Conservation (phyloP, 2,113 vertebrate genomes). For the Petaurus breviceps region DNA sequence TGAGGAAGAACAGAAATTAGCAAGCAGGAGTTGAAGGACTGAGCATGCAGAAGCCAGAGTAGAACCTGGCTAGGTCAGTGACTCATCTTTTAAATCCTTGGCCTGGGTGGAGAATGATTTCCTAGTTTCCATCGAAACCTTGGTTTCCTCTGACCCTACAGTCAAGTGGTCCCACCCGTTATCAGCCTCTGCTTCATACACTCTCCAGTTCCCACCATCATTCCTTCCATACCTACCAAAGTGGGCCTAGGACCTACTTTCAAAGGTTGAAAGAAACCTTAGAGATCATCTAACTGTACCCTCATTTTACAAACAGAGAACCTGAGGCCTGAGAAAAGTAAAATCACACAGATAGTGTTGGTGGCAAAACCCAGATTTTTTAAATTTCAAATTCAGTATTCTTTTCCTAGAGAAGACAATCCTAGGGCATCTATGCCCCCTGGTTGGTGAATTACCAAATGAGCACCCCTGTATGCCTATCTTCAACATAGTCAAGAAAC, state of each 20-base stretch:
- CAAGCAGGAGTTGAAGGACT: background rate
- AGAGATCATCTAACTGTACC: background rate
- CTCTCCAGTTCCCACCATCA: background rate
- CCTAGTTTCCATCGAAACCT: background rate
- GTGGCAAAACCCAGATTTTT: background rate
- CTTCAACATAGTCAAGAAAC: background rate
- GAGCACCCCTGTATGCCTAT: background rate
- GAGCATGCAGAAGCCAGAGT: accelerated
- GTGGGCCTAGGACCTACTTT: background rate
- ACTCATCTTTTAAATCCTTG: background rate
- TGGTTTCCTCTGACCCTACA: accelerated
- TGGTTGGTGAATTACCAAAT: background rate
- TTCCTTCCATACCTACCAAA: background rate
- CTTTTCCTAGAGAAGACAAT: background rate
- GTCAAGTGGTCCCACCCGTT: background rate
- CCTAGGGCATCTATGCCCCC: background rate
- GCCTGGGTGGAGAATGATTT: accelerated
- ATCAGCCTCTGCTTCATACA: background rate
- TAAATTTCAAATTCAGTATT: background rate
- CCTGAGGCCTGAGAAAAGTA: background rate
- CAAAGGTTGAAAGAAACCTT: background rate
- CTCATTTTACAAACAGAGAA: background rate
- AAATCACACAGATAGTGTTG: background rate
- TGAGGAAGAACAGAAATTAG: background rate
- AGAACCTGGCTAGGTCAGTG: background rate